These are phyloP conservation scores for Neoniphon sammara DNA, from an alignment of 2,797 vertebrate species.

Conservation along the genomic window DNA sequence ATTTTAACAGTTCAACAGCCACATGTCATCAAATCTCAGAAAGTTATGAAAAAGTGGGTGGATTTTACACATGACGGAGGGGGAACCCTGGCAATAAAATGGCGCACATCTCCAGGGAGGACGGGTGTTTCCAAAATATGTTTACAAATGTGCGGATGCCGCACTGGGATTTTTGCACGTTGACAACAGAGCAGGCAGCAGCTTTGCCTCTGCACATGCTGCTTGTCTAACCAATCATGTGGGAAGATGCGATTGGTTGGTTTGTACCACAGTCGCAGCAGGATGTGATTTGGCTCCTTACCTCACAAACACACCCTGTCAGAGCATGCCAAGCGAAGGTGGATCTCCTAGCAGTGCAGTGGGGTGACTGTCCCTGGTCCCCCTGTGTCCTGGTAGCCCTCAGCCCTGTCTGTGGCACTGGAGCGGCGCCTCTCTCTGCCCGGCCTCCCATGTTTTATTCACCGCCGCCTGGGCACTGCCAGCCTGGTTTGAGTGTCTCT, in stretches of 20 bases:
- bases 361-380: slow-evolving; percentile 23
- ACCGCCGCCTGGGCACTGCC: slow-evolving; percentile 79
- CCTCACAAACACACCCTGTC: neutral
- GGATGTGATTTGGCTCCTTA: slow-evolving; percentile 32
- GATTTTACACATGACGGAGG: too few relatives aligned
- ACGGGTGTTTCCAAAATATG: neutral
- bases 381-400: too few relatives aligned
- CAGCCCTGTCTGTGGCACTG: slow-evolving; percentile 18
- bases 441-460: slow-evolving; percentile 83
- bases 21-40: too few relatives aligned
- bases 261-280: slow-evolving; percentile 26
- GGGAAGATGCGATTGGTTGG: neutral
- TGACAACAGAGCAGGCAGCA: neutral
- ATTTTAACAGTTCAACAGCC: too few relatives aligned
- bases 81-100: neutral
- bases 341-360: slow-evolving; percentile 26
- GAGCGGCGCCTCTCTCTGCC: slow-evolving; percentile 45
- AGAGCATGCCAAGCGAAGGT: slow-evolving; percentile 10
- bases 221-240: slow-evolving; percentile 12
- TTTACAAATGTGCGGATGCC: neutral
- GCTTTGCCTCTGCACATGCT: neutral
- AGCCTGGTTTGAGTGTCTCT: slow-evolving; percentile 80
- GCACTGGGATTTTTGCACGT: too few relatives aligned
- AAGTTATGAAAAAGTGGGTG: too few relatives aligned
- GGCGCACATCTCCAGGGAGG: neutral